A percentile compares a stretch with the other conserved stretches of the same genome.
Evolutionary conservation across 2,797 vertebrate species (phyloP).

Genomic region (Sebastes variabilis): DNA sequence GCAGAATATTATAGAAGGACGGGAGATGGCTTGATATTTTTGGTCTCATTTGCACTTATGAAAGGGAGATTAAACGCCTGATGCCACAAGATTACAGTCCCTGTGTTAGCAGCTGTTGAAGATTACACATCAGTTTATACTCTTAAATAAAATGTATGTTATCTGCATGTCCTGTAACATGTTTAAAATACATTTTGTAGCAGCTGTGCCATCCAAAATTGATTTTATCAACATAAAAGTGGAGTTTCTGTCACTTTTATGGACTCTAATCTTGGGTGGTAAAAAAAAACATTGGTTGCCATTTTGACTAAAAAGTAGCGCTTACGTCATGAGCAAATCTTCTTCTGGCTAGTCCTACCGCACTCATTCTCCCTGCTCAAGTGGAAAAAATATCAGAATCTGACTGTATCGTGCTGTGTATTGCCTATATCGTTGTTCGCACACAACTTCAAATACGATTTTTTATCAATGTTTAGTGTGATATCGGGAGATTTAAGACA

Average conservation of each 20-base stretch:
- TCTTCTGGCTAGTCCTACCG: background rate
- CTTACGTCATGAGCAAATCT: conserved; percentile 20
- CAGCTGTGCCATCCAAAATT: conserved; percentile 21
- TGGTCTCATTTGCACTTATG: conserved; percentile 28
- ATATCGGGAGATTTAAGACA: conserved; percentile 49
- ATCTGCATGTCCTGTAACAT: conserved; percentile 58
- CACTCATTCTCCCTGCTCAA: conserved; percentile 18
- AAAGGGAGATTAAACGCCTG: conserved; percentile 13
- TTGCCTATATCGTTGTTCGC: conserved; percentile 56
- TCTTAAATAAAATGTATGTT: conserved; percentile 10
- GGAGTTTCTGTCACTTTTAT: background rate
- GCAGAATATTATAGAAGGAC: conserved; percentile 3
- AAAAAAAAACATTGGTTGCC: background rate
- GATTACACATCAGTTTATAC: conserved; percentile 9
- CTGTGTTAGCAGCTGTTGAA: conserved; percentile 25
- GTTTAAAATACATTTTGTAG: conserved; percentile 36
- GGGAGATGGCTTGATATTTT: conserved; percentile 3
- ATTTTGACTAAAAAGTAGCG: conserved; percentile 32
- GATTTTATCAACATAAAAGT: conserved; percentile 16
- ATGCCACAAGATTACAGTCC: conserved; percentile 28
- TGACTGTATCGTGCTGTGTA: conserved; percentile 64
- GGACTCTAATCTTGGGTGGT: conserved; percentile 7
- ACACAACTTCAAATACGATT: conserved; percentile 43
- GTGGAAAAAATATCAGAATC: background rate
- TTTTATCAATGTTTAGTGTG: conserved; percentile 65